Evolutionary conservation across 1,140 invertebrate genomes (phyloP).

Genomic region (Caenorhabditis elegans): DNA sequence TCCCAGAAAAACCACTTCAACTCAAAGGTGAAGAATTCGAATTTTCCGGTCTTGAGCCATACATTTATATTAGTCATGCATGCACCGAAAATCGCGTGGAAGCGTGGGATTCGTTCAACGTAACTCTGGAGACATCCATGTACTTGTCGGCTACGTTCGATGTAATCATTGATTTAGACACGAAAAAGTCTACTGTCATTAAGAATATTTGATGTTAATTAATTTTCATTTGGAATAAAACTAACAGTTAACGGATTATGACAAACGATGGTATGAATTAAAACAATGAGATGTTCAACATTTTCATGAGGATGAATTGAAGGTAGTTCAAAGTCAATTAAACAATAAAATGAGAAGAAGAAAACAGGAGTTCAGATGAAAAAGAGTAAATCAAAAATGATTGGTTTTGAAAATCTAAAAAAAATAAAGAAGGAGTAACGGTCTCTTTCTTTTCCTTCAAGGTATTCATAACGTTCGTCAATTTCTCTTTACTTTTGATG

Average conservation of each 20-base stretch:
- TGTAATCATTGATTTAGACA: background rate
- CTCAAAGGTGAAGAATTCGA: background rate
- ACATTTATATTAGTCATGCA: background rate
- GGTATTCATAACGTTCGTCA: too few species aligned
- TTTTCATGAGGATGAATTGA: background rate
- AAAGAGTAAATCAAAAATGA: too few species aligned
- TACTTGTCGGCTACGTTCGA: background rate
- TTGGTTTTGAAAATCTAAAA: too few species aligned
- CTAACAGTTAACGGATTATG: too few species aligned
- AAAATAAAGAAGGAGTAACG: too few species aligned
- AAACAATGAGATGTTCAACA: too few species aligned
- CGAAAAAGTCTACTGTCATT: background rate
- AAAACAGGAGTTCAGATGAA: too few species aligned
- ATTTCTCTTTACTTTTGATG: too few species aligned
- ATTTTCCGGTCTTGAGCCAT: background rate
- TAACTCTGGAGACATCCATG: background rate
- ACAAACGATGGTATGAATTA: background rate
- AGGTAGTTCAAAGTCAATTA: background rate
- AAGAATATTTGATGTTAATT: too few species aligned
- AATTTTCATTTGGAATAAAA: too few species aligned
- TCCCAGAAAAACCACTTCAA: background rate
- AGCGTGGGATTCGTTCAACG: background rate
- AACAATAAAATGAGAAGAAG: background rate
- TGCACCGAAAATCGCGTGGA: background rate
- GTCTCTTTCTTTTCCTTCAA: too few species aligned